phyloP scores from a whole-genome alignment of 2,113 vertebrate species.

The Dinomys branickii region DNA sequence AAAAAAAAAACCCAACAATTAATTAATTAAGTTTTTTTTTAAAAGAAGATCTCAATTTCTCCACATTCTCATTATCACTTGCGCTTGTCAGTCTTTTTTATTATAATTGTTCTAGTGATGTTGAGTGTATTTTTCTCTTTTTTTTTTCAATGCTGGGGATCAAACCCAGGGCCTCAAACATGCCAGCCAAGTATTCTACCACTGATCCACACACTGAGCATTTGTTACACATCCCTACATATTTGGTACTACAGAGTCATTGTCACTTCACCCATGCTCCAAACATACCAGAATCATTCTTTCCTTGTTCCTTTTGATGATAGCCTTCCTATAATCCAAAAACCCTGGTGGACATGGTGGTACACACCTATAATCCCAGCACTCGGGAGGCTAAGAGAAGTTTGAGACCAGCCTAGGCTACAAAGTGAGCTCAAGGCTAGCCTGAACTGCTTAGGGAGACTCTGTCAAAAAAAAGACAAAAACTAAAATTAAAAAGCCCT shows the following conservation, averaged over 20 bases:
- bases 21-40: no score
- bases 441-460: no score
- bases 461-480: no score
- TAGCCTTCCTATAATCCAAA: conserved; percentile 19
- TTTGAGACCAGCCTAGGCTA: no score
- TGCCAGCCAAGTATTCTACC: neutral
- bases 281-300: conserved; percentile 13
- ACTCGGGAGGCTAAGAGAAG: no score
- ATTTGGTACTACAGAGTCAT: neutral
- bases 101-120: neutral
- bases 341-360: no score
- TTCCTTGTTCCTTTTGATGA: neutral
- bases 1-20: no score
- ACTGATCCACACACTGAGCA: neutral
- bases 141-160: neutral
- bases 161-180: neutral
- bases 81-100: conserved; percentile 12
- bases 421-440: no score
- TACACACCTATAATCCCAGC: no score
- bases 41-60: conserved; percentile 18
- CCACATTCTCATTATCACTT: conserved; percentile 8
- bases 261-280: neutral
- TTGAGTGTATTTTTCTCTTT: neutral
- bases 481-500: no score
- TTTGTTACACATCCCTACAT: neutral